A percentile compares a stretch with the other conserved stretches of the same genome.
Conservation (phyloP, 2,888 invertebrate genomes). For the Allygus modestus region DNA sequence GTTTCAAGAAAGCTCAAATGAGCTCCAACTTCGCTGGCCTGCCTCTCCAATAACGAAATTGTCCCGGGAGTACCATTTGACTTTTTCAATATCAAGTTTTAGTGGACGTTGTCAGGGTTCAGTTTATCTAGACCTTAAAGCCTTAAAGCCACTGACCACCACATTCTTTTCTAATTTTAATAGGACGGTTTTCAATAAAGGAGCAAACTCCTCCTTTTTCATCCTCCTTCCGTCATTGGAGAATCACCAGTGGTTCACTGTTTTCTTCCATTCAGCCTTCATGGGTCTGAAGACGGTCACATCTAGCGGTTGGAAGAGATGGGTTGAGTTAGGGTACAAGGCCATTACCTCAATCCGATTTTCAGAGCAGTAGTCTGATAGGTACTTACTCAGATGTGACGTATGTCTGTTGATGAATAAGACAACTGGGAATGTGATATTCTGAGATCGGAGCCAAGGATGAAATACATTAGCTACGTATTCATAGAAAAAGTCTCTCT, state of each 20-base stretch:
- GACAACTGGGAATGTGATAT: slow-evolving; percentile 71
- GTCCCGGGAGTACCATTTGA: too few relatives aligned
- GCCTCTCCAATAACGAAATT: too few relatives aligned
- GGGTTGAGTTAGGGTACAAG: slow-evolving; percentile 68
- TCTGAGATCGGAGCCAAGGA: slow-evolving; percentile 72
- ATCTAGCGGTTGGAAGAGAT: slow-evolving; percentile 68
- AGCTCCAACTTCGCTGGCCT: too few relatives aligned
- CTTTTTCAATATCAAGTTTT: too few relatives aligned
- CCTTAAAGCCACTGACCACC: too few relatives aligned
- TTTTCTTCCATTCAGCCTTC: slow-evolving; percentile 66
- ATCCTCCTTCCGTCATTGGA: slow-evolving; percentile 24
- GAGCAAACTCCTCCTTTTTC: slow-evolving; percentile 66
- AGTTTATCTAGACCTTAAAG: too few relatives aligned
- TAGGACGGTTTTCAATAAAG: slow-evolving; percentile 64
- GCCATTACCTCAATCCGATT: slow-evolving; percentile 67
- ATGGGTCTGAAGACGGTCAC: slow-evolving; percentile 67
- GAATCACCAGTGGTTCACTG: slow-evolving; percentile 64
- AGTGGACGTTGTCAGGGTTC: too few relatives aligned
- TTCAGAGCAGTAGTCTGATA: slow-evolving; percentile 48
- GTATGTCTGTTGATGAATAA: slow-evolving; percentile 57
- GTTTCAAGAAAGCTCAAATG: too few relatives aligned
- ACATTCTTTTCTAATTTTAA: slow-evolving; percentile 27
- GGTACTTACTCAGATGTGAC: background rate
- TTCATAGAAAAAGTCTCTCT: too few relatives aligned
- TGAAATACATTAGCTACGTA: slow-evolving; percentile 70